These are phyloP conservation scores for Herminia tarsipennalis DNA, from an alignment of 2,888 invertebrate genomes.

Conservation along the genomic window DNA sequence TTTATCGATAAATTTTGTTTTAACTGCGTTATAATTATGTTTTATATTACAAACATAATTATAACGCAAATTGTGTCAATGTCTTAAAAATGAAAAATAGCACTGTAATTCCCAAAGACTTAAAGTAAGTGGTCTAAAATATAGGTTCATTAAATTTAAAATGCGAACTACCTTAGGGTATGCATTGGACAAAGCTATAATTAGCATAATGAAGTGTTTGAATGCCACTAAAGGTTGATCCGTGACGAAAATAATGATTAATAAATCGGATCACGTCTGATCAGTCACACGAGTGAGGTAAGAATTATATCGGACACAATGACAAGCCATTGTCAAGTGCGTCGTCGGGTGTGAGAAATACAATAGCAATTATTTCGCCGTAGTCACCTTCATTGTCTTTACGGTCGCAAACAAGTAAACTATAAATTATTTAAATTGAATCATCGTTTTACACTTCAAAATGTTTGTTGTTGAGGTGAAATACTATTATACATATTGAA, in stretches of 20 bases:
- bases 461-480: slow-evolving; percentile 30
- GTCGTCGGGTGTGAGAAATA: slow-evolving; percentile 35
- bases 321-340: slow-evolving; percentile 61
- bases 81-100: too few relatives aligned
- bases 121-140: neutral
- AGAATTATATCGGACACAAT: slow-evolving; percentile 70
- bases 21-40: too few relatives aligned
- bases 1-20: too few relatives aligned
- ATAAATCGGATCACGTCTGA: slow-evolving; percentile 72
- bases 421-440: slow-evolving; percentile 46
- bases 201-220: slow-evolving; percentile 32
- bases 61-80: too few relatives aligned
- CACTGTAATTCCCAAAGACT: too few relatives aligned
- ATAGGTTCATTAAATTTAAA: neutral
- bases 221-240: slow-evolving; percentile 50
- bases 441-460: slow-evolving; percentile 39
- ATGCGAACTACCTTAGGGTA: slow-evolving; percentile 11
- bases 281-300: slow-evolving; percentile 67
- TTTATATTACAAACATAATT: too few relatives aligned
- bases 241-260: slow-evolving; percentile 54
- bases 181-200: slow-evolving; percentile 24
- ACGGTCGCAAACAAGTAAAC: slow-evolving; percentile 37
- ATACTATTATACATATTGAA: slow-evolving; percentile 1
- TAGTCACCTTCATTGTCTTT: slow-evolving; percentile 44
- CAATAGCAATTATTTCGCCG: slow-evolving; percentile 50